phyloP scores from a whole-genome alignment of 2,888 invertebrate species.

The Exephanes ischioxanthus region DNA sequence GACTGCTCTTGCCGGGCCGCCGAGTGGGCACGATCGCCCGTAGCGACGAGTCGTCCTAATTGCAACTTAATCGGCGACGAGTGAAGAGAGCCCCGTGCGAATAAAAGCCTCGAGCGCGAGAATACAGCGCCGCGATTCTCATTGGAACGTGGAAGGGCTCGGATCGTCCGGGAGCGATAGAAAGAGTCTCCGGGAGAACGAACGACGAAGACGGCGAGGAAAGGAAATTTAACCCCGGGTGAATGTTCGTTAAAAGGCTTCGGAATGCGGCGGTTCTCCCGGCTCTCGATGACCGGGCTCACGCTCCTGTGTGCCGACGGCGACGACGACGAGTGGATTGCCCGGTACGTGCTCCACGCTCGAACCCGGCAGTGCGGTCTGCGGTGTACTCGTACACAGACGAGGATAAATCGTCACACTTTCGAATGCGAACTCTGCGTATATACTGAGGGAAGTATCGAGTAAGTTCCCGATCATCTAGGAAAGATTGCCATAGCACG shows the following conservation, averaged over 20 bases:
- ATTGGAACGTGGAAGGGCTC: neutral
- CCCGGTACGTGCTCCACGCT: neutral
- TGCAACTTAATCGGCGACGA: slow-evolving; percentile 40
- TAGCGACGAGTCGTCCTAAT: slow-evolving; percentile 12
- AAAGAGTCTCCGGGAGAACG: slow-evolving; percentile 2
- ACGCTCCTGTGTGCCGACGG: slow-evolving; percentile 16
- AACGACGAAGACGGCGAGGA: slow-evolving; percentile 57
- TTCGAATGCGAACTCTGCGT: neutral
- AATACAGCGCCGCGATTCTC: neutral
- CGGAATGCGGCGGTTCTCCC: slow-evolving; percentile 71
- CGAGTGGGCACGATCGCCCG: neutral
- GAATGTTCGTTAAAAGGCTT: slow-evolving; percentile 70
- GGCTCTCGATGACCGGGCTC: slow-evolving; percentile 40
- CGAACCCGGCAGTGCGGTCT: neutral
- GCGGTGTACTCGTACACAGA: neutral
- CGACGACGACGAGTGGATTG: neutral
- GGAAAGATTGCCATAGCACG: too few relatives aligned
- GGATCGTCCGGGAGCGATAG: neutral
- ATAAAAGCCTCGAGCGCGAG: neutral
- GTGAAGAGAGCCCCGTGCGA: neutral
- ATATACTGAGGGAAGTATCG: too few relatives aligned
- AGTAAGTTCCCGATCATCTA: too few relatives aligned
- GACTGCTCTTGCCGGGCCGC: neutral
- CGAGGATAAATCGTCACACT: neutral
- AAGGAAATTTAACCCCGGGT: slow-evolving; percentile 63